These are phyloP conservation scores for Podabrus alpinus DNA, from an alignment of 2,888 invertebrate genomes.

Conservation along the genomic window DNA sequence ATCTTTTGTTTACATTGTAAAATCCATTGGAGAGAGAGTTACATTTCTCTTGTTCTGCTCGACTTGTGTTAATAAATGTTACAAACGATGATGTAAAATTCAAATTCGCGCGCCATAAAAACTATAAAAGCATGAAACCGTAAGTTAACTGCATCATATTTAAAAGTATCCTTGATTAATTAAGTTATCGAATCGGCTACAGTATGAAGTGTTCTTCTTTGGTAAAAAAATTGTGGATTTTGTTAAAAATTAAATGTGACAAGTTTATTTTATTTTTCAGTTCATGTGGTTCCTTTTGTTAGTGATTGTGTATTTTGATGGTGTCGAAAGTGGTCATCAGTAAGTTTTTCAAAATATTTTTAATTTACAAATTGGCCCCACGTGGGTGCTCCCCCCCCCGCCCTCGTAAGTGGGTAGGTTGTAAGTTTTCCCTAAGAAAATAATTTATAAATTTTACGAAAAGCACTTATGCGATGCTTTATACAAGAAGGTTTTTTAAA, in stretches of 20 bases:
- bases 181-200: neutral
- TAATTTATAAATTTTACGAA: too few species aligned
- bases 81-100: constrained; percentile 8
- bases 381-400: too few species aligned
- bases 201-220: constrained; percentile 12
- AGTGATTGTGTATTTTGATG: constrained; percentile 31
- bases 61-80: neutral
- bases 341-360: constrained; percentile 23
- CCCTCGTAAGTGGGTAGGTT: too few species aligned
- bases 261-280: constrained; percentile 25
- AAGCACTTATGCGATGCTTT: too few species aligned
- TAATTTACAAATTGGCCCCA: too few species aligned
- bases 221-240: constrained; percentile 4
- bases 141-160: neutral
- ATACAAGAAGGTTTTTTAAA: too few species aligned
- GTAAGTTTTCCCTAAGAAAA: neutral
- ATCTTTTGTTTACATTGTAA: neutral
- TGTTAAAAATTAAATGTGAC: neutral
- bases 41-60: constrained; percentile 1
- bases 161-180: neutral
- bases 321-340: constrained; percentile 37
- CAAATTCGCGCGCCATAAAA: constrained; percentile 3
- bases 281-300: constrained; percentile 34
- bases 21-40: neutral
- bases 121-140: constrained; percentile 18